These are phyloP conservation scores for Spongilla lacustris DNA, from an alignment of 37 sponge, comb jelly and placozoan genomes.

Conservation along the genomic window DNA sequence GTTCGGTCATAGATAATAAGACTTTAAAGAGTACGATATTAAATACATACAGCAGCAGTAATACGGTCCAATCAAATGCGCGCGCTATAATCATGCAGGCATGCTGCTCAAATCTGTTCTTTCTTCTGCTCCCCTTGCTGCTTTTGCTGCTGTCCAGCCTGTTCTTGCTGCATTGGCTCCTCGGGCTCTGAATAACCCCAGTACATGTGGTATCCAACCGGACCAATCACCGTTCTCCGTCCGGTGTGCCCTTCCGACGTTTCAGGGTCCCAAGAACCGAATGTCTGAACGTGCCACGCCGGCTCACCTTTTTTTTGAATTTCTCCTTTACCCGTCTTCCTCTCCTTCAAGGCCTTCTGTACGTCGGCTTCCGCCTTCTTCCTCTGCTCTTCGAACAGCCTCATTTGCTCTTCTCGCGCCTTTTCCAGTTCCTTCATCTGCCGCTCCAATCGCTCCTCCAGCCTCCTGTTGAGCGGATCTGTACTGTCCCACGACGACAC, in stretches of 20 bases:
- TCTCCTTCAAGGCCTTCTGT: background rate
- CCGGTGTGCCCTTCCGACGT: slow-evolving; percentile 10
- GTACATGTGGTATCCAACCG: slow-evolving; percentile 34
- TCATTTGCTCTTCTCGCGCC: background rate
- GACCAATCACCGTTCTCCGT: slow-evolving; percentile 26
- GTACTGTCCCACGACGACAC: no score
- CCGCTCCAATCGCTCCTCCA: background rate
- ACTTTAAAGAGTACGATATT: no score
- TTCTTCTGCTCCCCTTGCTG: no score
- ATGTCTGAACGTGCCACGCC: slow-evolving; percentile 8
- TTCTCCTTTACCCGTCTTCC: background rate
- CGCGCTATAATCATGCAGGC: no score
- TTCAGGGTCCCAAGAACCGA: slow-evolving; percentile 19
- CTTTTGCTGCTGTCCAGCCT: no score
- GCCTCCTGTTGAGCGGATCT: no score
- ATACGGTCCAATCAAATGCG: no score
- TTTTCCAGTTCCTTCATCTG: no score
- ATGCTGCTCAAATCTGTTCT: no score
- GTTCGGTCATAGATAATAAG: no score
- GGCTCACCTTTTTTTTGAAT: background rate
- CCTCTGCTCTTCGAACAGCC: slow-evolving; percentile 5
- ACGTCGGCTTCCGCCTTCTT: background rate
- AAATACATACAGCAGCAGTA: no score
- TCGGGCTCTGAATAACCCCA: slow-evolving; percentile 32
- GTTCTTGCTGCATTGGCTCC: background rate